Conservation (phyloP, 2,888 invertebrate species). For the Acrobasis consociella region DNA sequence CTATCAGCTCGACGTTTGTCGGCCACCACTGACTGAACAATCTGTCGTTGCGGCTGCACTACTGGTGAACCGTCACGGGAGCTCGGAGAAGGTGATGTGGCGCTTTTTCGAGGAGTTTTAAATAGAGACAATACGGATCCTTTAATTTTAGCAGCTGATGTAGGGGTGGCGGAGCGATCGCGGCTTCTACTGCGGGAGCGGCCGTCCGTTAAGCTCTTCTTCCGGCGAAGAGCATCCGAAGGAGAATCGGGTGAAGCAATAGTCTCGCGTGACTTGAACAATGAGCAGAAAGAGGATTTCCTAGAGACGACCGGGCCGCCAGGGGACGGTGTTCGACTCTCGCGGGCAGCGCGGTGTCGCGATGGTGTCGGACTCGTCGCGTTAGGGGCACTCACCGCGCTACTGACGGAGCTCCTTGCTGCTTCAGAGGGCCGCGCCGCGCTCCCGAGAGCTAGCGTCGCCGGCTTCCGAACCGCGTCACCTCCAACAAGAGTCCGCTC, state of each 20-base stretch:
- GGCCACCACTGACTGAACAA: constrained; percentile 49
- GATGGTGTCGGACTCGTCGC: constrained; percentile 74
- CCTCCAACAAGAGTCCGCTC: constrained; percentile 55
- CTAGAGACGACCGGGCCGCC: constrained; percentile 85
- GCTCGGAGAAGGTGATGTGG: constrained; percentile 60
- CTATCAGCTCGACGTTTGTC: constrained; percentile 50
- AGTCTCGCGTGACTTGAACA: constrained; percentile 89
- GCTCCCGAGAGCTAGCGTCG: constrained; percentile 26
- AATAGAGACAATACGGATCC: constrained; percentile 87
- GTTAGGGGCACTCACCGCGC: constrained; percentile 36
- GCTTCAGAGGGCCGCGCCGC: constrained; percentile 66
- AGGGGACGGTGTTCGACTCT: constrained; percentile 86
- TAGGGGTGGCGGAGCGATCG: constrained; percentile 83
- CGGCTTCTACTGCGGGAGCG: constrained; percentile 87
- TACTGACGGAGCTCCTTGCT: constrained; percentile 29
- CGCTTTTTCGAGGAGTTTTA: constrained; percentile 77
- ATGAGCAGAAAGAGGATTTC: constrained; percentile 91
- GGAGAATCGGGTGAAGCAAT: constrained; percentile 85
- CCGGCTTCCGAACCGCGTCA: constrained; percentile 85
- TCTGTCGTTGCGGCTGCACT: constrained; percentile 48
- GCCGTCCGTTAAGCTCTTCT: constrained; percentile 69
- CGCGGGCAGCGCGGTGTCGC: constrained; percentile 41
- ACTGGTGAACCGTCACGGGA: constrained; percentile 65
- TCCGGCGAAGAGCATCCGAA: constrained; percentile 68
- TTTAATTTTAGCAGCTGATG: constrained; percentile 80